Conservation (phyloP, 2,888 invertebrate species). For the Meghimatium bilineatum region DNA sequence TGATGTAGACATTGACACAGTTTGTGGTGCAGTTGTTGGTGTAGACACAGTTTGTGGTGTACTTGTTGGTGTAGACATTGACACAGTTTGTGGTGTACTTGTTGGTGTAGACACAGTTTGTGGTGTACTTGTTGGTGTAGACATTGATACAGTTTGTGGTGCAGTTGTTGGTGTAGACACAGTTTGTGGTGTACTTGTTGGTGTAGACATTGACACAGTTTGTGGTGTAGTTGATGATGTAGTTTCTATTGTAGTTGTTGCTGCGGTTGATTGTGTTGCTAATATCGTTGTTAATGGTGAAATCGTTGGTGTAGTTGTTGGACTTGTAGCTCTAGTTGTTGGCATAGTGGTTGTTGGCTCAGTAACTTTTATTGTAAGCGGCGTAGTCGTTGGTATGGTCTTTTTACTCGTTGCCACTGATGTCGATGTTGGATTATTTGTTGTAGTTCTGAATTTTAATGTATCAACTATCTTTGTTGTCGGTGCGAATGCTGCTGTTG, state of each 20-base stretch:
- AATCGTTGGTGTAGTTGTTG: neutral
- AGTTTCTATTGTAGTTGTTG: constrained; percentile 3
- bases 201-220: neutral
- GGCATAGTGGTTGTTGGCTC: constrained; percentile 10
- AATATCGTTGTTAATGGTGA: neutral
- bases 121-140: constrained; percentile 2
- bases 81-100: constrained; percentile 11
- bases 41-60: neutral
- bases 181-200: neutral
- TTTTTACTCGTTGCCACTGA: neutral
- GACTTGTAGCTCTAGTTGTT: neutral
- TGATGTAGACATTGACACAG: constrained; percentile 8
- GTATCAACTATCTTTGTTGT: neutral
- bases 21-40: constrained; percentile 13
- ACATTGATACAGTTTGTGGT: constrained; percentile 19
- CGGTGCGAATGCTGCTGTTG: neutral
- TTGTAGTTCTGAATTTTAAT: too few relatives aligned
- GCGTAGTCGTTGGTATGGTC: neutral
- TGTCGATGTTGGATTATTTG: too few relatives aligned
- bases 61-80: constrained; percentile 7
- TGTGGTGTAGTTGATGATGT: constrained; percentile 8
- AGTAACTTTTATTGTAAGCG: neutral
- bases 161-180: neutral
- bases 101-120: too few relatives aligned
- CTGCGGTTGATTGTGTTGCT: neutral